phyloP scores from a whole-genome alignment of 2,888 invertebrate species.

The Phalangium opilio region DNA sequence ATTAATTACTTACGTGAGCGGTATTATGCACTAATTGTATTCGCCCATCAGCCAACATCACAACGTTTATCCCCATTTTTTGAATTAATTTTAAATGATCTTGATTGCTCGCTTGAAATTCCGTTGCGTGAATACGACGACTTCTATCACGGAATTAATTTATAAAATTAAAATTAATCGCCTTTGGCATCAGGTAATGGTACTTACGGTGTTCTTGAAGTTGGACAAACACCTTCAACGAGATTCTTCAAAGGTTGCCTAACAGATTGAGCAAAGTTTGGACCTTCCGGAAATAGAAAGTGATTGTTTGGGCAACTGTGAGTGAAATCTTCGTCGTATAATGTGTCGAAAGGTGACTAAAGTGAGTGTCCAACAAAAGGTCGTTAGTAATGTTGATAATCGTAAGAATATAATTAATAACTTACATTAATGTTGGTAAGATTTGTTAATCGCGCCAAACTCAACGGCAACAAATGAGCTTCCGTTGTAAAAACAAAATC shows the following conservation, averaged over 20 bases:
- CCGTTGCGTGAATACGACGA: conserved; percentile 29
- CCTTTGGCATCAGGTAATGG: not conserved
- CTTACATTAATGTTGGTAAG: conserved; percentile 23
- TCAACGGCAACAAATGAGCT: conserved; percentile 84
- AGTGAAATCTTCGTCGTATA: conserved; percentile 29
- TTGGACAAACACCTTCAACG: conserved; percentile 63
- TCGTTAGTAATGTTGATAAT: too few species aligned
- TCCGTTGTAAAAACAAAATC: conserved; percentile 84
- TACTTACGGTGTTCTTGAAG: conserved; percentile 30
- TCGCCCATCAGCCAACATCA: conserved; percentile 72
- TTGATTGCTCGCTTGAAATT: conserved; percentile 56
- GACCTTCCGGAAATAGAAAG: conserved; percentile 49
- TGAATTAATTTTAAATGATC: conserved; percentile 72
- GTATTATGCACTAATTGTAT: conserved; percentile 70
- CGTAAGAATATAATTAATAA: too few species aligned
- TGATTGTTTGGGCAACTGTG: conserved; percentile 73
- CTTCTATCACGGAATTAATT: conserved; percentile 4
- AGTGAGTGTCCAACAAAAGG: too few species aligned
- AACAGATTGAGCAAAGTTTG: conserved; percentile 47
- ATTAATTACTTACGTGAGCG: conserved; percentile 61
- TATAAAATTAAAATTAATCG: not conserved
- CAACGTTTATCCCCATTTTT: conserved; percentile 88
- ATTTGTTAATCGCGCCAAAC: conserved; percentile 46
- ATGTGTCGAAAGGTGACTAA: too few species aligned
- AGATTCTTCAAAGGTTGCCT: conserved; percentile 68